These are phyloP conservation scores for Cyclophora punctaria DNA, from an alignment of 2,888 invertebrate species.

Conservation along the genomic window DNA sequence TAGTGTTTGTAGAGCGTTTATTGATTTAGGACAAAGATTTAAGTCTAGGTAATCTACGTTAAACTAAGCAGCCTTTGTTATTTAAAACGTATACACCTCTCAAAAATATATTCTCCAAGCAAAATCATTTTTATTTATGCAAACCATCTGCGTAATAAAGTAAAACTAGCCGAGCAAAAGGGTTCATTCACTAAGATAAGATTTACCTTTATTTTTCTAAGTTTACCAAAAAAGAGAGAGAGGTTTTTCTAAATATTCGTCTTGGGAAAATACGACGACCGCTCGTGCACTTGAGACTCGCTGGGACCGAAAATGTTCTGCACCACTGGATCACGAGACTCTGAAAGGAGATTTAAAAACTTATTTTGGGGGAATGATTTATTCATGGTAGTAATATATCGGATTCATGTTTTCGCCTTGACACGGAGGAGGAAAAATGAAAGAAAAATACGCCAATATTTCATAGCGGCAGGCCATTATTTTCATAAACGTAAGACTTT, in stretches of 20 bases:
- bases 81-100: constrained; percentile 2
- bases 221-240: constrained; percentile 16
- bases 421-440: constrained; percentile 9
- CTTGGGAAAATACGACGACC: constrained; percentile 35
- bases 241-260: constrained; percentile 23
- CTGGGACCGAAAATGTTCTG: constrained; percentile 41
- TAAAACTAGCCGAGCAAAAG: constrained; percentile 10
- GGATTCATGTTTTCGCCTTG: constrained; percentile 4
- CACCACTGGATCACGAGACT: constrained; percentile 32
- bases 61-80: too few relatives aligned
- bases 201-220: constrained; percentile 18
- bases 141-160: constrained; percentile 2
- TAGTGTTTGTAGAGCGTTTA: too few relatives aligned
- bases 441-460: constrained; percentile 5
- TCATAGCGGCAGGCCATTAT: constrained; percentile 16
- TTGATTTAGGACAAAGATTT: too few relatives aligned
- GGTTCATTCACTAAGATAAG: constrained; percentile 10
- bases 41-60: too few relatives aligned
- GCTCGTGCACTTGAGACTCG: constrained; percentile 41
- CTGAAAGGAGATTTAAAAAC: constrained; percentile 27
- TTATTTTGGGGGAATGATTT: constrained; percentile 12
- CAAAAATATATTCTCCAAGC: constrained; percentile 3
- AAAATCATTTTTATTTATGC: constrained; percentile 6
- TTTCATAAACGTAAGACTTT: constrained; percentile 29
- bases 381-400: constrained; percentile 5